Base-by-base conservation (phyloP, 1,140 invertebrate species). In the Brachionus asplanchnoidis region DNA sequence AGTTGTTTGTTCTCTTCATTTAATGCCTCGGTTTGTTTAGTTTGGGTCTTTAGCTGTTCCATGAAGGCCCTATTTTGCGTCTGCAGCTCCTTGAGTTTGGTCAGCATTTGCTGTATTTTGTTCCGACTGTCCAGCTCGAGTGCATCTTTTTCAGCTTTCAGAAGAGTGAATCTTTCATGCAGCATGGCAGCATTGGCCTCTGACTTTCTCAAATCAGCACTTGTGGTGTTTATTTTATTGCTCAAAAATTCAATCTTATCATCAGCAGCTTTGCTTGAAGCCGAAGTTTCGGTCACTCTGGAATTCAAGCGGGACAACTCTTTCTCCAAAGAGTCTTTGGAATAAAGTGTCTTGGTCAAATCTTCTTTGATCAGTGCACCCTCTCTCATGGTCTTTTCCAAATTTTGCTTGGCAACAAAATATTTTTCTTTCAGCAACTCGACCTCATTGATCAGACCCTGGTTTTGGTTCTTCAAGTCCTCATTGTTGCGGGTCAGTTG, bases 161-260 rank as follows among this genome's bases (percentile, higher is more conserved):
- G 32, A 28, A 84, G 50, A 73, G 80, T 84, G 28, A 84, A 84
- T 14, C 60, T n/a, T 23, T 84, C 80, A n/a, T 84, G 80, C 42
- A 84, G 32, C 56, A 68, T 84, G 40, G 80, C 80, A 26, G 80
- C 80, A 84, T 84, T 84, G n/a, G 80, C 80, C 26, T 84, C 80
- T 20, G 80, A 84, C 28, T 68, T 66, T 40, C 80, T 23, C 28
- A 84, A 70, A 53, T 84, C 80, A 9, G 44, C 80, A 26, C 20
- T 20, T n/a, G 60, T 68, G 14, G 56, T 84, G 32, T 84, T 84
- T 46, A 44, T 40, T 50, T 68, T 66, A 68, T 68, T 68, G 36
- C 36, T 84, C 26, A 84, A 73, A 68, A 84, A 84, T 70, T 84
- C 80, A n/a, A 84, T 36, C 65, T 84, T 84, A 11, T 84, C 80